Conservation (phyloP, 2,888 invertebrate species). For the Epinotia demarniana region DNA sequence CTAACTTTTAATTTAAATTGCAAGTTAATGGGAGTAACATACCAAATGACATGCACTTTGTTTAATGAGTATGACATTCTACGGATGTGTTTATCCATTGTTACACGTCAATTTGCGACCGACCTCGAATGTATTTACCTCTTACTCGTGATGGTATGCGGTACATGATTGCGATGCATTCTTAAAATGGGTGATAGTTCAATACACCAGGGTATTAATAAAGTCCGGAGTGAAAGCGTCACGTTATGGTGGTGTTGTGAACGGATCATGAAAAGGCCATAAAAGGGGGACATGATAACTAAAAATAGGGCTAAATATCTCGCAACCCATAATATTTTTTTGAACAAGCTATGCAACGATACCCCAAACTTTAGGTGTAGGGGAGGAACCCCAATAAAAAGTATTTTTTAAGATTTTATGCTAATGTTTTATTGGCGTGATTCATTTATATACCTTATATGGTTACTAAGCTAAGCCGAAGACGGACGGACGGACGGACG, state of each 20-base stretch:
- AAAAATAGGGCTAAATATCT: no score
- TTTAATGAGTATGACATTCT: conserved; percentile 35
- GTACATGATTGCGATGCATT: conserved; percentile 24
- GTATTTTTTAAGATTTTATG: no score
- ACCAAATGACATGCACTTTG: conserved; percentile 36
- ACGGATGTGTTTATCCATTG: conserved; percentile 37
- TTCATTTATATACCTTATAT: no score
- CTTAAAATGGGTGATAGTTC: conserved; percentile 30
- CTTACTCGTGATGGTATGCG: conserved; percentile 22
- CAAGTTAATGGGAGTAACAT: conserved; percentile 24
- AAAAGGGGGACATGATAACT: no score
- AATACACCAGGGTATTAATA: conserved; percentile 19
- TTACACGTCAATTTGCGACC: conserved; percentile 37
- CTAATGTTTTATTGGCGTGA: no score
- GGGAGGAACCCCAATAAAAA: no score
- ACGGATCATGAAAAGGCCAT: no score
- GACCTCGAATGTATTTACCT: conserved; percentile 31
- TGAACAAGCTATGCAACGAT: no score
- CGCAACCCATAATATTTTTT: no score
- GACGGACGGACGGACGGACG: no score
- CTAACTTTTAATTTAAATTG: conserved; percentile 15
- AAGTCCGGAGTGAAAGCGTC: not conserved
- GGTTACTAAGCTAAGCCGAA: no score
- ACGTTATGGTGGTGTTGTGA: not conserved
- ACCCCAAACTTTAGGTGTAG: no score